Conservation (phyloP, 2,113 vertebrate species). For the Notiomystis cincta region DNA sequence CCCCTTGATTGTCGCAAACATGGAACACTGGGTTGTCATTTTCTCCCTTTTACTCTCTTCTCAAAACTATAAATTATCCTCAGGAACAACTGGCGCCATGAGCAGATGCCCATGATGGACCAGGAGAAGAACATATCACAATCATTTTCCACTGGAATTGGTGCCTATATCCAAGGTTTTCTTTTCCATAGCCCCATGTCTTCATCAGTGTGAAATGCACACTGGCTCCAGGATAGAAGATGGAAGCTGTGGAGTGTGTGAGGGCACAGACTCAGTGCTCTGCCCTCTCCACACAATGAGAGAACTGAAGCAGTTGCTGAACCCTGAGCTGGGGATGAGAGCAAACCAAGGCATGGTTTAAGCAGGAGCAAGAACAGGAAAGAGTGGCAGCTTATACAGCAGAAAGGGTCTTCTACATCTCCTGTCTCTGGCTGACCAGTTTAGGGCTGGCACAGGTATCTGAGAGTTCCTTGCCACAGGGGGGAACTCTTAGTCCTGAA, state of each 20-base stretch:
- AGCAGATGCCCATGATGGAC: neutral
- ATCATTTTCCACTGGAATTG: neutral
- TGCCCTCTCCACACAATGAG: rapidly evolving
- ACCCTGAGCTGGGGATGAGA: neutral
- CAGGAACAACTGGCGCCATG: neutral
- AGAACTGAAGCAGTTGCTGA: neutral
- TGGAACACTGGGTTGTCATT: neutral
- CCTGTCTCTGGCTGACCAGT: neutral
- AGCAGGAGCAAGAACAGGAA: neutral
- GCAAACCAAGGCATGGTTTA: neutral
- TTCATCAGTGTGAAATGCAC: neutral
- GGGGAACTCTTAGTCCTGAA: neutral
- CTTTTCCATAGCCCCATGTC: neutral
- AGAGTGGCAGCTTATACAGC: neutral
- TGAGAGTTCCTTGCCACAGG: neutral
- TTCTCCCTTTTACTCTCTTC: neutral
- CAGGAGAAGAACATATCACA: neutral
- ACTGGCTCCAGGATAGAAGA: neutral
- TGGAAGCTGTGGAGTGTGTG: neutral
- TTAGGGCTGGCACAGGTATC: neutral
- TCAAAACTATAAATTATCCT: neutral
- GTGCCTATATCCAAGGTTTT: neutral
- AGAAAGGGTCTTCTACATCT: neutral
- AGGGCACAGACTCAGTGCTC: neutral
- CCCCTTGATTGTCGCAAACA: neutral